Percentiles rank a stretch among this genome's conserved stretches.
Conservation (phyloP, 2,113 vertebrate species). For the Pogonocichla stellata region DNA sequence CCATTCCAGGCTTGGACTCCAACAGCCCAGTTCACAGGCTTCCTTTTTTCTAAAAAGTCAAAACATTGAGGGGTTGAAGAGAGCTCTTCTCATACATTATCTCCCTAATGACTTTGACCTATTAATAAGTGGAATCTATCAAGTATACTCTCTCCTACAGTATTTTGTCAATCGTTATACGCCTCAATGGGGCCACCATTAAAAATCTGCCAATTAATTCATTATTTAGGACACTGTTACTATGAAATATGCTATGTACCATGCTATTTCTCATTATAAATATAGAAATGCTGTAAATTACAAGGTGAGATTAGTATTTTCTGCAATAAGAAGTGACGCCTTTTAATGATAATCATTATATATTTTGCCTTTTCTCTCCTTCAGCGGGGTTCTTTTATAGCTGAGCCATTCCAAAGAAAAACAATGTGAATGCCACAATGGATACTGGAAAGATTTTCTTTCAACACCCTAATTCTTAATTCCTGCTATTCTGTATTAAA, state of each 20-base stretch:
- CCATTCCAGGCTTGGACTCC: neutral
- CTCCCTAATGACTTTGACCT: conserved; percentile 64
- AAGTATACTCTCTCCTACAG: conserved; percentile 43
- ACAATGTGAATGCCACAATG: neutral
- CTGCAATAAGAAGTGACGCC: conserved; percentile 15
- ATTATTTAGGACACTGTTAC: conserved; percentile 46
- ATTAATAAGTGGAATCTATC: conserved; percentile 67
- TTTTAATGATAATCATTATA: neutral
- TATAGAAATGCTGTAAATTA: conserved; percentile 40
- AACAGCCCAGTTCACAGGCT: neutral
- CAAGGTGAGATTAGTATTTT: conserved; percentile 46
- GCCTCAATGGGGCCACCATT: conserved; percentile 57
- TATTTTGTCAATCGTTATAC: conserved; percentile 62
- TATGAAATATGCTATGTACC: conserved; percentile 9
- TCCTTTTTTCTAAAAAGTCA: conserved; percentile 16
- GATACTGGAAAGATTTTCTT: neutral
- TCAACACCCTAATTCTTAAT: neutral
- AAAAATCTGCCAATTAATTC: conserved; percentile 63
- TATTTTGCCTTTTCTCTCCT: conserved; percentile 11
- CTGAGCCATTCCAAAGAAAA: neutral
- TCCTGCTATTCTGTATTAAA: neutral
- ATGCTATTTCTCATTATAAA: conserved; percentile 39
- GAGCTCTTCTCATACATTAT: conserved; percentile 39
- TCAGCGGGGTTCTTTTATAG: neutral
- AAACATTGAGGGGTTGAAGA: neutral